These are phyloP conservation scores for Drosophila prolongata DNA, from an alignment of 2,888 invertebrate genomes.

Conservation along the genomic window DNA sequence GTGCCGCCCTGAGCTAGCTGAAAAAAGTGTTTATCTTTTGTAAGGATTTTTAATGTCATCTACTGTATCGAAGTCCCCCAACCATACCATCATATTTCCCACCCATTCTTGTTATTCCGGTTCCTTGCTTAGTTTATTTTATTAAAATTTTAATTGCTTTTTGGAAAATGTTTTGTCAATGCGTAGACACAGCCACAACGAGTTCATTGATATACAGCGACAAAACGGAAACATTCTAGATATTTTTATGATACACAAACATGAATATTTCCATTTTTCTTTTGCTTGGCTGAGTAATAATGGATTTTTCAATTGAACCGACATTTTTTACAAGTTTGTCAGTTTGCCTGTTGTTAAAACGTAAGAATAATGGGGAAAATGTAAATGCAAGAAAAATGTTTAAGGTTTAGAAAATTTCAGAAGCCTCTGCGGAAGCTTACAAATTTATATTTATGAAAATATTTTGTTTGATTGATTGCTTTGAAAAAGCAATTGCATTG, in stretches of 20 bases:
- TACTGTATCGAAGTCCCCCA: slow-evolving; percentile 30
- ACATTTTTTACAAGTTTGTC: slow-evolving; percentile 24
- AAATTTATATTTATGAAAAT: slow-evolving; percentile 14
- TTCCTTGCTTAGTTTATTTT: slow-evolving; percentile 45
- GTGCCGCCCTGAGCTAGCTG: slow-evolving; percentile 40
- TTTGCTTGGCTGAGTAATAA: slow-evolving; percentile 40
- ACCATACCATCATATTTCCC: slow-evolving; percentile 4
- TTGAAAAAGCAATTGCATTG: not conserved
- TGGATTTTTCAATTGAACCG: slow-evolving; percentile 36
- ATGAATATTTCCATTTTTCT: slow-evolving; percentile 28
- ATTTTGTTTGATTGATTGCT: slow-evolving; percentile 10
- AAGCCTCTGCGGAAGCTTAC: not conserved
- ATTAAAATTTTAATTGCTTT: slow-evolving; percentile 61
- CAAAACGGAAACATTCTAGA: slow-evolving; percentile 32
- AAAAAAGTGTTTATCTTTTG: slow-evolving; percentile 50
- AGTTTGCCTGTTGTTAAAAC: slow-evolving; percentile 7
- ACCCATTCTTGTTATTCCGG: slow-evolving; percentile 9
- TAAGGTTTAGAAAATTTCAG: not conserved
- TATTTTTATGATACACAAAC: slow-evolving; percentile 26
- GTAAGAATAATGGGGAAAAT: slow-evolving; percentile 2
- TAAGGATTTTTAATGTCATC: slow-evolving; percentile 50
- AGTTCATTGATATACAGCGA: slow-evolving; percentile 35
- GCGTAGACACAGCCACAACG: slow-evolving; percentile 21
- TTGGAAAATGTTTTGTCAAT: slow-evolving; percentile 43
- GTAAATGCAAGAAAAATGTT: slow-evolving; percentile 9